Evolutionary conservation across 2,888 invertebrate species (phyloP), one percentile per base, ranked within the genome.

Genomic region (Drosophila hamatofila): DNA sequence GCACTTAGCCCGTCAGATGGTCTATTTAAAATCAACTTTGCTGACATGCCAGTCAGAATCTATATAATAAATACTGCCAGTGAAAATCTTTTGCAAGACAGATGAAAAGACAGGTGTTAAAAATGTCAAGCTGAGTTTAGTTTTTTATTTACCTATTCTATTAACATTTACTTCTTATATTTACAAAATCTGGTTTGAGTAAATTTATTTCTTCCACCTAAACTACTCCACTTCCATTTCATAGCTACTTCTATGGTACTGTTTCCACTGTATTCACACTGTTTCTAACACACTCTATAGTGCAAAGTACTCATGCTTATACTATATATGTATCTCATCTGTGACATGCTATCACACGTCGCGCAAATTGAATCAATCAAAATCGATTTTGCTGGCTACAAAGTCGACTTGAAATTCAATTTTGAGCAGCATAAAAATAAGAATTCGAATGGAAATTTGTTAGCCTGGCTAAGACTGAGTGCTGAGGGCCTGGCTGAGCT

Each of bases 351-450:
- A 81, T 88, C 88, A 89, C 86, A 85, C 72, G 79, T 64, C 30
- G 37, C 16, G 25, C 11, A 90, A 90, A 91, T 92, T 88, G 89
- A 91, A 91, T 92, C 90, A 92, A 91, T 91, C 89, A 90, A 89
- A 91, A 90, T 87, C 83, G 83, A 91, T 90, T 91, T 91, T 74
- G 66, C 55, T 72, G 41, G 70, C 81, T 78, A 81, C 75, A 55
- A 79, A 78, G 82, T 80, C 49, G 23, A 4, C 74, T 75, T 64
- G 58, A 91, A 91, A 91, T 91, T 88, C 78, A 84, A 92, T 91
- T 91, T 91, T 89, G 49, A 58, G 42, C 46, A 49, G 60, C 52
- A 67, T 60, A 42, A 55, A 77, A 71, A 56, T 54, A 23, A 51
- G 55, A 72, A 66, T 58, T 64, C 48, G 18, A 75, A 62, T 69